Percentiles rank a stretch among this genome's conserved stretches.
These are phyloP conservation scores for Merluccius polli DNA, from an alignment of 2,797 vertebrate genomes.

Conservation along the genomic window DNA sequence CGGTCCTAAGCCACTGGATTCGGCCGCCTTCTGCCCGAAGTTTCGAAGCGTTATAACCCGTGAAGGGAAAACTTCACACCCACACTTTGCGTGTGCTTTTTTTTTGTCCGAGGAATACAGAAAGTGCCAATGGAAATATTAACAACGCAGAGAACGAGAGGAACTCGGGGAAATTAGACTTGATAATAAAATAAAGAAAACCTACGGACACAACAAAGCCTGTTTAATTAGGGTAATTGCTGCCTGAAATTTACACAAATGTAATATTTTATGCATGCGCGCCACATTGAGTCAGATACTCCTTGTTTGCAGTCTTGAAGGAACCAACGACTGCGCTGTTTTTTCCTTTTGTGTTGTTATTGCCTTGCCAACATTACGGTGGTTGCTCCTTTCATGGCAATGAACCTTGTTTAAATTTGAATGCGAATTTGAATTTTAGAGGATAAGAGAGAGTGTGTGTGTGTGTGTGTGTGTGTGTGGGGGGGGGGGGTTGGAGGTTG, in stretches of 20 bases:
- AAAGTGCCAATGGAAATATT: neutral
- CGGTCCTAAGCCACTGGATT: constrained; percentile 49
- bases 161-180: neutral
- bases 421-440: constrained; percentile 74
- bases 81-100: neutral
- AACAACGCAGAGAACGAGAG: neutral
- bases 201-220: constrained; percentile 54
- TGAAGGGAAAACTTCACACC: constrained; percentile 44
- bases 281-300: constrained; percentile 46
- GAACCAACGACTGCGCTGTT: constrained; percentile 54
- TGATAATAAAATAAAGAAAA: constrained; percentile 38
- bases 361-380: constrained; percentile 59
- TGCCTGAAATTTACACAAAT: constrained; percentile 48
- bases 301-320: constrained; percentile 51
- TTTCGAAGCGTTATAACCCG: constrained; percentile 30
- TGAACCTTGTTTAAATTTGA: constrained; percentile 74
- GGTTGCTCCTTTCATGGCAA: constrained; percentile 67
- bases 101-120: neutral
- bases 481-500: too few relatives aligned
- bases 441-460: constrained; percentile 40
- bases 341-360: constrained; percentile 62
- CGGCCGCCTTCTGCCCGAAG: neutral
- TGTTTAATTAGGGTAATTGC: constrained; percentile 51
- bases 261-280: constrained; percentile 54
- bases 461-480: too few relatives aligned